These are phyloP conservation scores for Agrochola lota DNA, from an alignment of 2,888 invertebrate genomes.

Conservation along the genomic window DNA sequence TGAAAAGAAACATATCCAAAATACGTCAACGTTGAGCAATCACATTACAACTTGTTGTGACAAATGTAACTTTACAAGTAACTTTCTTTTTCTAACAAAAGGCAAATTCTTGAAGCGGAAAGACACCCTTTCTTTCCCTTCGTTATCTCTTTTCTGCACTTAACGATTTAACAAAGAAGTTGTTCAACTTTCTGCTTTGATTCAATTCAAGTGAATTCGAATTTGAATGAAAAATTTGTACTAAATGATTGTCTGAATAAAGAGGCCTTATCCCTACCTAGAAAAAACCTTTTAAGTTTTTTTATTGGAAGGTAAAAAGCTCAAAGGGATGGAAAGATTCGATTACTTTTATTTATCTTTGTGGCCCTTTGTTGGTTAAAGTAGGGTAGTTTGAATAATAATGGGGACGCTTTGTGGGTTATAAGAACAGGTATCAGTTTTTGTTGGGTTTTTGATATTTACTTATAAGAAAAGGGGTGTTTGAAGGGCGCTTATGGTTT, in stretches of 20 bases:
- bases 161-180: constrained; percentile 59
- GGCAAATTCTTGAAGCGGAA: constrained; percentile 48
- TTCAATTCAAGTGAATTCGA: constrained; percentile 53
- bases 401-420: constrained; percentile 30
- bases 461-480: neutral
- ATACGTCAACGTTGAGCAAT: constrained; percentile 5
- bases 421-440: constrained; percentile 24
- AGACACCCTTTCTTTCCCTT: constrained; percentile 34
- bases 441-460: neutral
- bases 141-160: constrained; percentile 47
- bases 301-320: constrained; percentile 53
- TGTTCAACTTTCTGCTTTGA: constrained; percentile 56
- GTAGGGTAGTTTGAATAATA: constrained; percentile 61
- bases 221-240: constrained; percentile 54
- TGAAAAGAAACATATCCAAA: constrained; percentile 10
- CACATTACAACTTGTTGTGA: constrained; percentile 44
- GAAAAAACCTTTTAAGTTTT: constrained; percentile 59
- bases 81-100: constrained; percentile 35
- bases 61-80: constrained; percentile 21
- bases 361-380: constrained; percentile 51
- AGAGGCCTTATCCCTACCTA: constrained; percentile 38
- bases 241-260: constrained; percentile 52
- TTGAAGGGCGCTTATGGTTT: neutral
- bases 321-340: constrained; percentile 61
- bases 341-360: constrained; percentile 64